These are phyloP conservation scores for Pasiphila rectangulata DNA, from an alignment of 2,888 invertebrate species.

Conservation along the genomic window DNA sequence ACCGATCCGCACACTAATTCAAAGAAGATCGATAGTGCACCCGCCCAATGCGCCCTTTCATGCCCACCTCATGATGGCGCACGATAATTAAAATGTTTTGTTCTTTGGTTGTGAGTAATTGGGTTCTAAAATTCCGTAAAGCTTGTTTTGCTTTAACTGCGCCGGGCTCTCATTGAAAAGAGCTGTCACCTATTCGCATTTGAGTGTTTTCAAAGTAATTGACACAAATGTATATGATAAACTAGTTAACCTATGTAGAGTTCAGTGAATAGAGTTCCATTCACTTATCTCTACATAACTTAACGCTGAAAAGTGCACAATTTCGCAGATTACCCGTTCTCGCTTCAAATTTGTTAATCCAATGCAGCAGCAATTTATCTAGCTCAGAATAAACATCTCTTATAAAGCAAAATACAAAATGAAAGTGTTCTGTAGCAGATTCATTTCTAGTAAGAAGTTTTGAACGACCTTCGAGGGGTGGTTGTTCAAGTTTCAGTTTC, in stretches of 20 bases:
- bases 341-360: constrained; percentile 6
- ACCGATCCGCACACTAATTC: constrained; percentile 80
- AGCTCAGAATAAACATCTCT: constrained; percentile 26
- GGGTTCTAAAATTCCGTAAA: constrained; percentile 11
- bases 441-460: constrained; percentile 72
- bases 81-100: constrained; percentile 68
- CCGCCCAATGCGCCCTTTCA: constrained; percentile 70
- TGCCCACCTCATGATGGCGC: constrained; percentile 58
- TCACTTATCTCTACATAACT: too few species aligned
- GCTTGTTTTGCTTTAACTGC: background rate
- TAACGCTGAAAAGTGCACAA: background rate
- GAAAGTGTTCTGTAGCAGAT: constrained; percentile 73
- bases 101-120: constrained; percentile 26
- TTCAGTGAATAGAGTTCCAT: background rate
- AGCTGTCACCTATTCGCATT: background rate
- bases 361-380: constrained; percentile 14
- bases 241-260: background rate
- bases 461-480: constrained; percentile 75
- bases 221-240: background rate
- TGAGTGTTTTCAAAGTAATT: background rate
- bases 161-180: background rate
- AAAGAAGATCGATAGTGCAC: constrained; percentile 79
- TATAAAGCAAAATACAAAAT: constrained; percentile 48
- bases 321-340: constrained; percentile 3
- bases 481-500: constrained; percentile 70